A percentile compares a stretch with the other conserved stretches of the same genome.
Conservation (phyloP, 2,888 invertebrate species). For the Apodemia hepburni region DNA sequence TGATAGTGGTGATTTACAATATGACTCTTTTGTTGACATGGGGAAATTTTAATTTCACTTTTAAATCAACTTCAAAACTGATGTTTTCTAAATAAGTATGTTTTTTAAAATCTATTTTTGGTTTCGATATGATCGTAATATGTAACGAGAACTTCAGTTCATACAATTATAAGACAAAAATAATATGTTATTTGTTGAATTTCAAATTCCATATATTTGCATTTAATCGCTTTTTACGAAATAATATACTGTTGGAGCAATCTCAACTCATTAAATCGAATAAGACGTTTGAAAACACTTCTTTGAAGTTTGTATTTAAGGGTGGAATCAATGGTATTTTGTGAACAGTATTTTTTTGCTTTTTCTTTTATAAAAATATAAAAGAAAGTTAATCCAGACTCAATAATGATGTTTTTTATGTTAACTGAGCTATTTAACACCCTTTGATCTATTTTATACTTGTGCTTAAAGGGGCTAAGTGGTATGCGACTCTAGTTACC, state of each 20-base stretch:
- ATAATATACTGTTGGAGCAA: background rate
- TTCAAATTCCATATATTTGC: background rate
- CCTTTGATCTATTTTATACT: conserved; percentile 56
- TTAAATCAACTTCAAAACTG: background rate
- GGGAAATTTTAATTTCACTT: conserved; percentile 58
- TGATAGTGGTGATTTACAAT: conserved; percentile 67
- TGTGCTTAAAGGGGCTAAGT: conserved; percentile 63
- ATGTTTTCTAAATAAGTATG: background rate
- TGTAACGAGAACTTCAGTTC: background rate
- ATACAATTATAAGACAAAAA: background rate
- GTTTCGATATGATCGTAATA: too few relatives aligned
- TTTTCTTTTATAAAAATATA: background rate
- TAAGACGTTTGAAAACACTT: background rate
- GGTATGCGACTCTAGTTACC: conserved; percentile 73
- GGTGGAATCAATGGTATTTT: background rate
- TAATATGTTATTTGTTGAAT: too few relatives aligned
- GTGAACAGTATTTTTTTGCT: conserved; percentile 3
- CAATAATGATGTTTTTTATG: background rate
- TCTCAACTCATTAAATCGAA: background rate
- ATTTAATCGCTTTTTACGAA: background rate
- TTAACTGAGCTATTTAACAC: conserved; percentile 58
- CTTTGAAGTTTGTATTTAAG: background rate
- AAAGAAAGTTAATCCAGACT: background rate
- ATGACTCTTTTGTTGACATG: conserved; percentile 77
- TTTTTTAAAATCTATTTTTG: background rate